Evolutionary conservation across 2,888 invertebrate genomes (phyloP).

Genomic region (Lydus trimaculatus): DNA sequence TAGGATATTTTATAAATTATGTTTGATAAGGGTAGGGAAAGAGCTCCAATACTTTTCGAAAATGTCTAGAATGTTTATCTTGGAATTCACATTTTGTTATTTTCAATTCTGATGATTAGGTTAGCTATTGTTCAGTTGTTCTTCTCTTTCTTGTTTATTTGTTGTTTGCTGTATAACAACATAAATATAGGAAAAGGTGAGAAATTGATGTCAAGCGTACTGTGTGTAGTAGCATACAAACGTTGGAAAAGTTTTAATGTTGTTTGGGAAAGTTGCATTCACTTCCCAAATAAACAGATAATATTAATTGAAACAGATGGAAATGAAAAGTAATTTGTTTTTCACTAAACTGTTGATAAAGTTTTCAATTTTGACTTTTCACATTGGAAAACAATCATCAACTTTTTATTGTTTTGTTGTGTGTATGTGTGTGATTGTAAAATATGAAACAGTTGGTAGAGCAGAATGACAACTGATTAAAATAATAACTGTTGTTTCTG

Average conservation of each 20-base stretch:
- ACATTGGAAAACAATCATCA: constrained; percentile 17
- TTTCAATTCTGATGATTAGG: background rate
- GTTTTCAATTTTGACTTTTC: constrained; percentile 9
- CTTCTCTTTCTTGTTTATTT: background rate
- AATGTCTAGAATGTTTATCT: background rate
- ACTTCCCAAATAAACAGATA: background rate
- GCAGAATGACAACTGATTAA: background rate
- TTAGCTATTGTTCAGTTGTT: background rate
- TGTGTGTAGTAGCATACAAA: background rate
- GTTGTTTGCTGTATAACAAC: background rate
- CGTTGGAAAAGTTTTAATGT: constrained; percentile 3
- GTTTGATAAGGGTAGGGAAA: background rate
- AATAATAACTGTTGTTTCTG: constrained; percentile 21
- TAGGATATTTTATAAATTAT: background rate
- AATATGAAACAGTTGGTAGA: background rate
- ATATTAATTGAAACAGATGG: constrained; percentile 19
- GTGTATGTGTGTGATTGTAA: background rate
- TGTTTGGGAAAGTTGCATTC: background rate
- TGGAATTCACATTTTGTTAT: background rate
- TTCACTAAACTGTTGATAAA: constrained; percentile 1
- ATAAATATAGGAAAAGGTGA: background rate
- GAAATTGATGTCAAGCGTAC: background rate
- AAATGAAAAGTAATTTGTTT: constrained; percentile 17
- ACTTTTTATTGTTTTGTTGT: constrained; percentile 11
- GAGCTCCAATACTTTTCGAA: background rate